Conservation (phyloP, 2,113 vertebrate species). For the Hydropotes inermis region DNA sequence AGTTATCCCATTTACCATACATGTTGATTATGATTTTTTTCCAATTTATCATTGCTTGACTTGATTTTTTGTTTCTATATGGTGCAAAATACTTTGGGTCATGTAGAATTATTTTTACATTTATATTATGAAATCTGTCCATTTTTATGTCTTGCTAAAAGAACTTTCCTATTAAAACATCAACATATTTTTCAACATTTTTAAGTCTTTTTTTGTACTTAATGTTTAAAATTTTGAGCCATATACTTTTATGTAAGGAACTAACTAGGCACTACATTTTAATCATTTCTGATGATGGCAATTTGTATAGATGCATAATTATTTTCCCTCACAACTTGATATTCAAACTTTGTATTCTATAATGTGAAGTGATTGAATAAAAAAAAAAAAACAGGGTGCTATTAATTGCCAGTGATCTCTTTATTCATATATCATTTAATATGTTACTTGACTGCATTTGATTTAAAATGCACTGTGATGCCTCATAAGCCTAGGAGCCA, state of each 20-base stretch:
- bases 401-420: neutral
- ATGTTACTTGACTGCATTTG: neutral
- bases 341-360: neutral
- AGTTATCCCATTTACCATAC: neutral
- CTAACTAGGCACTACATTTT: neutral
- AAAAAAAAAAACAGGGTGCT: neutral
- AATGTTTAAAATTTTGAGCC: neutral
- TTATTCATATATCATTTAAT: neutral
- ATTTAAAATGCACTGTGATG: neutral
- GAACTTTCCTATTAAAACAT: neutral
- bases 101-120: neutral
- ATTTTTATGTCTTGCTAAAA: neutral
- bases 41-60: neutral
- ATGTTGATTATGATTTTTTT: neutral
- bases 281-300: neutral
- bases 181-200: neutral
- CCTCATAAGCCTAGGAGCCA: too few species aligned
- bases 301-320: neutral
- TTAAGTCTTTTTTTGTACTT: neutral
- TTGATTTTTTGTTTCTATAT: neutral
- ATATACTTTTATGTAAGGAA: neutral
- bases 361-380: neutral
- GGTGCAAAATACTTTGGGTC: neutral
- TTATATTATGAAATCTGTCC: neutral
- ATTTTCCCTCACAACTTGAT: neutral